Percentiles rank a stretch among this genome's conserved stretches.
These are phyloP conservation scores for Panonychus citri DNA, from an alignment of 1,140 invertebrate species.

Conservation along the genomic window DNA sequence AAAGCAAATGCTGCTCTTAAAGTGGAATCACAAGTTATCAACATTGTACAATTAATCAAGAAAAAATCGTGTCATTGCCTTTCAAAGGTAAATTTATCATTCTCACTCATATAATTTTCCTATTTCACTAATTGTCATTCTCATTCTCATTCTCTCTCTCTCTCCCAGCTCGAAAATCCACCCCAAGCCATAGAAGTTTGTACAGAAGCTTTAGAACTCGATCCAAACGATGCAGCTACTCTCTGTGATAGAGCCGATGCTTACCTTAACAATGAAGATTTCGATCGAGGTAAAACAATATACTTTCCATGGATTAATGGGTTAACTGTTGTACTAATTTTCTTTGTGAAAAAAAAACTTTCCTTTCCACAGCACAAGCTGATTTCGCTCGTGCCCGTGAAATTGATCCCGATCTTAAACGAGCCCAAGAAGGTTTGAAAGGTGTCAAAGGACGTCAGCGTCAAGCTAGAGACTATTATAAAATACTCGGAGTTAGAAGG, in stretches of 20 bases:
- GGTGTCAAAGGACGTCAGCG: conserved; percentile 74
- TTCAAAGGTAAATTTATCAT: conserved; percentile 20
- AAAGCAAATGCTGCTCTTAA: conserved; percentile 38
- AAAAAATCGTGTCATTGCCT: conserved; percentile 25
- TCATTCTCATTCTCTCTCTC: neutral
- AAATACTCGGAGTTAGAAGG: conserved; percentile 68
- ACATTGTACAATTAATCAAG: conserved; percentile 47
- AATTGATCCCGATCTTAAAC: conserved; percentile 47
- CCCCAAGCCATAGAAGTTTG: conserved; percentile 46
- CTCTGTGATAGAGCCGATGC: conserved; percentile 81
- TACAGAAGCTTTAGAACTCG: conserved; percentile 48
- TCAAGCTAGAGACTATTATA: conserved; percentile 90
- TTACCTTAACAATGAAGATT: conserved; percentile 67
- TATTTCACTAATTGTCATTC: neutral
- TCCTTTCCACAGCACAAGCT: conserved; percentile 39
- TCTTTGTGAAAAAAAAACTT: neutral
- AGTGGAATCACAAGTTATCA: conserved; percentile 40
- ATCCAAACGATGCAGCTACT: conserved; percentile 43
- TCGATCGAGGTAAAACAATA: conserved; percentile 49
- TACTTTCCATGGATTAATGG: neutral
- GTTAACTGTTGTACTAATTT: too few species aligned
- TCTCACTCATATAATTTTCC: conserved; percentile 1
- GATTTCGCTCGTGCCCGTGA: conserved; percentile 67
- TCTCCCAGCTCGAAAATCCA: conserved; percentile 30
- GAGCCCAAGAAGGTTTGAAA: conserved; percentile 68